Evolutionary conservation across 2,113 vertebrate genomes (phyloP), one percentile per base, ranked within the genome.

Genomic region (Nymphicus hollandicus): DNA sequence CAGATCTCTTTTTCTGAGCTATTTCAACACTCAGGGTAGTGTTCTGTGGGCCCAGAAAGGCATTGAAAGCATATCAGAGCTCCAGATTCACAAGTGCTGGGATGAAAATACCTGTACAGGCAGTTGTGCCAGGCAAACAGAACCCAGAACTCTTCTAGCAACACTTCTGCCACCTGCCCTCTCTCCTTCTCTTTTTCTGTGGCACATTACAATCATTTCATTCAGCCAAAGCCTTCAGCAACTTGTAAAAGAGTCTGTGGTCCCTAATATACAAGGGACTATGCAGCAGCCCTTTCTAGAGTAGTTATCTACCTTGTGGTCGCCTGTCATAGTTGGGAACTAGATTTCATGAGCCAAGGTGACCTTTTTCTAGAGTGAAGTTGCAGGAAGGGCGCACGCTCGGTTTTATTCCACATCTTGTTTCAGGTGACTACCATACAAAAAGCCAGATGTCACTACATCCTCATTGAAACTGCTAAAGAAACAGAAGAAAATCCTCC

Each of bases 251-350:
- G 12, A 33, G 18, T 69, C 14, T 11, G 9, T 64, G 47, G 23
- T 58, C 33, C 46, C 66, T 43, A 11, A 20, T 23, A 68, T 2
- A 23, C 16, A 60, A 56, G 39, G 17, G 13, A 35, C 43, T 35
- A 4, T 4, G 14, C 24, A 76, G 41, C 39, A 76, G 43, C 65
- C 7, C n/a, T 43, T 68, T 46, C 71, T 35, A 15, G 23, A 60
- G 15, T 1, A 46, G 43, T 44, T 35, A 20, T 6, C 37, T 66
- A 8, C 10, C 0, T 0, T 7, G 11, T n/a, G 25, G 35, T 1
- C 72, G n/a, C n/a, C 86, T 55, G 43, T 58, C 56, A 9, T 7
- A 25, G 15, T 0, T 68, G 41, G 52, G 56, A 91, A 23, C n/a
- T 27, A 43, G 69, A 55, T 60, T 52, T 46, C 49, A 41, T 3